Conservation (phyloP, 2,113 vertebrate genomes). For the Meriones unguiculatus region DNA sequence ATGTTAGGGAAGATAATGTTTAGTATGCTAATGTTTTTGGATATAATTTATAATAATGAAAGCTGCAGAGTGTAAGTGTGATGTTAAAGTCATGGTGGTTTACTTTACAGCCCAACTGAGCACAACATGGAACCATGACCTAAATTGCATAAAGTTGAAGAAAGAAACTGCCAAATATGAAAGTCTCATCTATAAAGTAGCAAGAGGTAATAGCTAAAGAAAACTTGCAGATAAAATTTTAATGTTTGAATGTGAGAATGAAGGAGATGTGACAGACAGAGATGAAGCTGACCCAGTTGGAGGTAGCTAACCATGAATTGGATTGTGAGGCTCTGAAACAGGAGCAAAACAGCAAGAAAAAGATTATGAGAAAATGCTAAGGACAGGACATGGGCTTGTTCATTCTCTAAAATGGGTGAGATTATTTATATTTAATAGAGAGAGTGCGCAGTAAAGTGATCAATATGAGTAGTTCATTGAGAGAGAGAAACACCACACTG, state of each 20-base stretch:
- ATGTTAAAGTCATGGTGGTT: not conserved
- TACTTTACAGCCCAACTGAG: not conserved
- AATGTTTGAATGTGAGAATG: not conserved
- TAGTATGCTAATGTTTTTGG: not conserved
- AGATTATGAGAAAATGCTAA: not conserved
- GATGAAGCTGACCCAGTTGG: not conserved
- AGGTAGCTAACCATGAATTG: not conserved
- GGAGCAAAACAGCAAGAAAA: not conserved
- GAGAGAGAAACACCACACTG: too few relatives aligned
- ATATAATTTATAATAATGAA: not conserved
- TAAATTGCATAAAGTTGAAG: not conserved
- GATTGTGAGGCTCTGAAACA: not conserved
- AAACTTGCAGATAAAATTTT: not conserved
- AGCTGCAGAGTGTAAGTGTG: not conserved
- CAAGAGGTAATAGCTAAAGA: not conserved
- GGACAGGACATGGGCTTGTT: not conserved
- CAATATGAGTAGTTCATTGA: not conserved
- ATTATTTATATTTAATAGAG: not conserved
- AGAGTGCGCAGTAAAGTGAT: not conserved
- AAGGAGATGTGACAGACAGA: not conserved
- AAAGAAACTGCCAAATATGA: not conserved
- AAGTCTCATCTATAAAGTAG: not conserved
- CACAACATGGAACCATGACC: not conserved
- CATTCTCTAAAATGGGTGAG: not conserved
- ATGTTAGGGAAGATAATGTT: not conserved